Base-by-base conservation (phyloP, 2,888 invertebrate genomes). In the Scrobipalpa atriplicella region DNA sequence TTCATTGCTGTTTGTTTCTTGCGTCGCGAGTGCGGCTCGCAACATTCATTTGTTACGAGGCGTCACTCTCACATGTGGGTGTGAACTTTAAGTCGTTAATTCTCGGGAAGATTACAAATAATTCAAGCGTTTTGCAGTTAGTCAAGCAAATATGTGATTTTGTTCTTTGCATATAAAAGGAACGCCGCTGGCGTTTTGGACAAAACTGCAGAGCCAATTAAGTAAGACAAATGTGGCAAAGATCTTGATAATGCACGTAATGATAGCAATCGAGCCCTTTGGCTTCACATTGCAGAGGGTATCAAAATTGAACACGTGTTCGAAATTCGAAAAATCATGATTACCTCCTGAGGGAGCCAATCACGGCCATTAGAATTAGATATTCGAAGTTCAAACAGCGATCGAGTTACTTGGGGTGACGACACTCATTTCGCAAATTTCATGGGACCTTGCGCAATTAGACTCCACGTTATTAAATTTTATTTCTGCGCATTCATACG, bases 291-390 rank as follows among this genome's bases (percentile, higher is more conserved):
- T 89, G 86, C 90, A 80, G 82, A 83, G 87, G 90, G 86, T 82
- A 75, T 75, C 79, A 82, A 86, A 89, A 85, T 85, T 86, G 87
- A 90, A 90, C 92, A 91, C 92, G 91, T 92, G 92, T 88, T 87
- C 87, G 75, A 84, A 86, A 82, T 86, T 89, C 83, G 79, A 87
- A 89, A 91, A 90, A 87, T 91, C 89, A 81, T 89, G 89, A 92
- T 92, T 90, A 85, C 86, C 87, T 90, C 92, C 91, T 89, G 72
- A 82, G 89, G 92, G 92, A 92, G 87, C 88, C 91, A 92, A 91
- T 92, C 89, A 90, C 85, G 78, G 85, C 84, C 83, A 90, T 90
- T 90, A 90, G 87, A 91, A 91, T 91, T 90, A 91, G 91, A 90
- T 89, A 90, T 90, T 90, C 83, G 81, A 84, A 82, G 83, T 87